Percentiles rank a stretch among this genome's conserved stretches.
phyloP scores from a whole-genome alignment of 2,888 invertebrate genomes.

The Merodon equestris region DNA sequence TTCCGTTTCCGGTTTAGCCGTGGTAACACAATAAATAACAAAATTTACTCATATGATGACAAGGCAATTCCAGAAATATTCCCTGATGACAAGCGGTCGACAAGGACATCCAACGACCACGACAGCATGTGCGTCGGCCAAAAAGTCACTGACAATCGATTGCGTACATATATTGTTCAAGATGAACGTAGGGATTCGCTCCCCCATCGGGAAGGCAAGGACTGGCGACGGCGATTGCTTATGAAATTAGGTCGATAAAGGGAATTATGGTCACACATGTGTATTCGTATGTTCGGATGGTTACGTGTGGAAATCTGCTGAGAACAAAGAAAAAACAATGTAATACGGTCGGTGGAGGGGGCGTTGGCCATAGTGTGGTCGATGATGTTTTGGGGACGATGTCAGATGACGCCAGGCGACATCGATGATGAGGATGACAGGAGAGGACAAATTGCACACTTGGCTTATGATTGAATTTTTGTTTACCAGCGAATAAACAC shows the following conservation, averaged over 20 bases:
- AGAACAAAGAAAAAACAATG: constrained; percentile 43
- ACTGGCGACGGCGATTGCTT: constrained; percentile 60
- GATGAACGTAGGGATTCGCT: constrained; percentile 2
- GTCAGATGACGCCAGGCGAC: constrained; percentile 34
- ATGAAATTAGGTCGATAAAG: constrained; percentile 68
- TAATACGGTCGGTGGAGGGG: constrained; percentile 35
- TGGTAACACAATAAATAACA: constrained; percentile 43
- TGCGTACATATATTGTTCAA: background rate
- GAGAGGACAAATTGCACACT: constrained; percentile 55
- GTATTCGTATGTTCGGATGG: constrained; percentile 30
- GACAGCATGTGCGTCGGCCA: constrained; percentile 6
- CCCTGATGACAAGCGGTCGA: constrained; percentile 17
- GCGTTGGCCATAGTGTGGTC: constrained; percentile 26
- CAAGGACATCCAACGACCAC: constrained; percentile 10
- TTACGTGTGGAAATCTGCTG: constrained; percentile 44
- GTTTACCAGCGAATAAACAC: constrained; percentile 50
- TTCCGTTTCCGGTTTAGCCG: too few species aligned
- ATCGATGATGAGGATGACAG: background rate
- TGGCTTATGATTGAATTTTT: constrained; percentile 55
- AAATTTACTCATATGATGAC: constrained; percentile 52
- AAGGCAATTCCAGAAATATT: constrained; percentile 55
- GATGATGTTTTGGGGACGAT: constrained; percentile 23
- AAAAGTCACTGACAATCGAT: constrained; percentile 8
- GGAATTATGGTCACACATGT: constrained; percentile 55
- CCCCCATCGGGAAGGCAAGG: constrained; percentile 14